A percentile compares a stretch with the other conserved stretches of the same genome.
Conservation (phyloP, 2,888 invertebrate genomes). For the Hydriomena furcata region DNA sequence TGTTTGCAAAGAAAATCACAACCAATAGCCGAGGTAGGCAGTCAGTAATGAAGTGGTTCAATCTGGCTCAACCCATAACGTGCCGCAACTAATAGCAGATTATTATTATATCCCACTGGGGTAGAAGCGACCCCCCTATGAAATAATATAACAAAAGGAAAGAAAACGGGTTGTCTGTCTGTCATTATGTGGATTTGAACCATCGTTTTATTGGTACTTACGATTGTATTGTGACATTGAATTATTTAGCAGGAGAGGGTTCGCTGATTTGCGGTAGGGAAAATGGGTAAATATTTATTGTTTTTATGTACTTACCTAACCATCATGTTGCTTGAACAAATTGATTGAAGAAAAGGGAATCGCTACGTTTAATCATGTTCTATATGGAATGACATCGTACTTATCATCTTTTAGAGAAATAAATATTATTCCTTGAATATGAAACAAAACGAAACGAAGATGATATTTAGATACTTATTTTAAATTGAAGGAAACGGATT, state of each 20-base stretch:
- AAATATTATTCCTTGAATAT: too few species aligned
- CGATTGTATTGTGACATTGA: conserved; percentile 34
- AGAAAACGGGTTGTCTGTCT: conserved; percentile 54
- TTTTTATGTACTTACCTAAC: conserved; percentile 6
- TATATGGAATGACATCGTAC: too few species aligned
- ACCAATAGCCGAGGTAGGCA: conserved; percentile 26
- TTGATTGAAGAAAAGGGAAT: too few species aligned
- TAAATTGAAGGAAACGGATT: too few species aligned
- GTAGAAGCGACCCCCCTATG: conserved; percentile 60
- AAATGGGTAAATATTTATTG: conserved; percentile 20
- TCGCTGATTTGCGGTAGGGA: conserved; percentile 27
- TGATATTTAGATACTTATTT: too few species aligned
- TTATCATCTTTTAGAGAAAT: too few species aligned
- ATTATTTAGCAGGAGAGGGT: conserved; percentile 30
- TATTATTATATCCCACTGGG: conserved; percentile 52
- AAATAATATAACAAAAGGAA: conserved; percentile 72
- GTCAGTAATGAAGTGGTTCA: conserved; percentile 36
- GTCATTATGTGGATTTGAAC: conserved; percentile 58
- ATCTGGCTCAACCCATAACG: conserved; percentile 44
- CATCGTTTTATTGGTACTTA: conserved; percentile 61
- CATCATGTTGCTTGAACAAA: too few species aligned
- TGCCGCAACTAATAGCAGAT: conserved; percentile 40
- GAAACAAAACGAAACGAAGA: too few species aligned
- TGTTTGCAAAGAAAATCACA: conserved; percentile 37
- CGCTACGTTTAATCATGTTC: too few species aligned